phyloP scores from a whole-genome alignment of 2,888 invertebrate species.

The Portevinia maculata region DNA sequence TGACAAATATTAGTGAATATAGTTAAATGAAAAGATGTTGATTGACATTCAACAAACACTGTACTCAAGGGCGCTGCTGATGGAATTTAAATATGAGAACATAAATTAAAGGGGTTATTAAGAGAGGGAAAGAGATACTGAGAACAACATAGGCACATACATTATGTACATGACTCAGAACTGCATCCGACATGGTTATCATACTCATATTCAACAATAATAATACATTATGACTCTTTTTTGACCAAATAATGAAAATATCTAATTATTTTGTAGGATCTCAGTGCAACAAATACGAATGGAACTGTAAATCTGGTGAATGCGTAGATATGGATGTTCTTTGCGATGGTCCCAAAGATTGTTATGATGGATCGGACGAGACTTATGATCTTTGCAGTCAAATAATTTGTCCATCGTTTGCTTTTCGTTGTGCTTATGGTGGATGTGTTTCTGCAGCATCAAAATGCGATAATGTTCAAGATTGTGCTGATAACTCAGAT shows the following conservation, averaged over 20 bases:
- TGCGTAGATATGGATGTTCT: constrained; percentile 48
- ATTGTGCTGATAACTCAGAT: constrained; percentile 72
- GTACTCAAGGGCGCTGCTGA: not conserved
- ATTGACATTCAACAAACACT: not conserved
- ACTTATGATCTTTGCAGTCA: constrained; percentile 58
- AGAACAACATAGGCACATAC: no score
- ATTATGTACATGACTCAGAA: no score
- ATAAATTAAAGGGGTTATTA: no score
- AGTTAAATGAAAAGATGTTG: not conserved
- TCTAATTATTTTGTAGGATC: not conserved
- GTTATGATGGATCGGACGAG: constrained; percentile 70
- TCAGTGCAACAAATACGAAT: constrained; percentile 1
- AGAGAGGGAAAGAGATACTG: no score
- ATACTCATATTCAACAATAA: no score
- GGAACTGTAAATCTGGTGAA: constrained; percentile 45
- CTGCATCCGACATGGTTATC: no score
- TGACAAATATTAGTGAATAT: not conserved
- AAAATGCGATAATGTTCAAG: constrained; percentile 48
- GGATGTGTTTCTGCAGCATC: constrained; percentile 53
- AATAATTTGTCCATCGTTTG: constrained; percentile 82
- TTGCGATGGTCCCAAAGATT: constrained; percentile 65
- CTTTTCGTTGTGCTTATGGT: constrained; percentile 76
- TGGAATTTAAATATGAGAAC: not conserved
- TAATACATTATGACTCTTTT: no score
- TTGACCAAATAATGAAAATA: no score